Conservation (phyloP, 2,888 invertebrate species). For the Drosophila hamatofila region DNA sequence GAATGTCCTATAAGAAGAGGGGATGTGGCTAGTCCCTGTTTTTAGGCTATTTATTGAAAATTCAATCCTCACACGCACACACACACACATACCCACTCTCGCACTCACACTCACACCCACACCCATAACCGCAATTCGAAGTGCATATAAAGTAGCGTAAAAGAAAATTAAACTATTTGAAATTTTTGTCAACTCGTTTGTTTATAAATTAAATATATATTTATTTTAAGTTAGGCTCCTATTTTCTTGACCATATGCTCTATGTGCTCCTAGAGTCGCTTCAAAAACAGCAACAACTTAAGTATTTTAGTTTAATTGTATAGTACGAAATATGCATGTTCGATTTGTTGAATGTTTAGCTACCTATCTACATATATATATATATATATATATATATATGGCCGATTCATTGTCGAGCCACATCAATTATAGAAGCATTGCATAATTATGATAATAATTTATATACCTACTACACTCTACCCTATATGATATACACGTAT, state of each 20-base stretch:
- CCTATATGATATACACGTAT: slow-evolving; percentile 31
- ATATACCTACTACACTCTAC: slow-evolving; percentile 43
- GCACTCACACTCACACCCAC: slow-evolving; percentile 3
- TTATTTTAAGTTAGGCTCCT: slow-evolving; percentile 47
- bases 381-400: too few relatives aligned
- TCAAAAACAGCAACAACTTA: slow-evolving; percentile 38
- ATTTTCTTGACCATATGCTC: slow-evolving; percentile 48
- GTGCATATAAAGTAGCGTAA: slow-evolving; percentile 48
- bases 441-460: slow-evolving; percentile 59
- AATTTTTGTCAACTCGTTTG: slow-evolving; percentile 19
- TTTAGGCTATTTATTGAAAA: slow-evolving; percentile 52
- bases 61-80: slow-evolving; percentile 12
- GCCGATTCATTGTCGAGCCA: slow-evolving; percentile 21
- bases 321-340: slow-evolving; percentile 39
- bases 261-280: slow-evolving; percentile 60
- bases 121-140: slow-evolving; percentile 32
- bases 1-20: slow-evolving; percentile 22
- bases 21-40: slow-evolving; percentile 27
- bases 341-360: slow-evolving; percentile 46
- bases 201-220: slow-evolving; percentile 41
- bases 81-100: not conserved
- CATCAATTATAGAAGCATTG: slow-evolving; percentile 56
- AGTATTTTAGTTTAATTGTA: slow-evolving; percentile 67
- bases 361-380: too few relatives aligned
- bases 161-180: not conserved